A percentile compares a stretch with the other conserved stretches of the same genome.
phyloP scores from a whole-genome alignment of 1,140 invertebrate genomes.

The Euwallacea fornicatus region DNA sequence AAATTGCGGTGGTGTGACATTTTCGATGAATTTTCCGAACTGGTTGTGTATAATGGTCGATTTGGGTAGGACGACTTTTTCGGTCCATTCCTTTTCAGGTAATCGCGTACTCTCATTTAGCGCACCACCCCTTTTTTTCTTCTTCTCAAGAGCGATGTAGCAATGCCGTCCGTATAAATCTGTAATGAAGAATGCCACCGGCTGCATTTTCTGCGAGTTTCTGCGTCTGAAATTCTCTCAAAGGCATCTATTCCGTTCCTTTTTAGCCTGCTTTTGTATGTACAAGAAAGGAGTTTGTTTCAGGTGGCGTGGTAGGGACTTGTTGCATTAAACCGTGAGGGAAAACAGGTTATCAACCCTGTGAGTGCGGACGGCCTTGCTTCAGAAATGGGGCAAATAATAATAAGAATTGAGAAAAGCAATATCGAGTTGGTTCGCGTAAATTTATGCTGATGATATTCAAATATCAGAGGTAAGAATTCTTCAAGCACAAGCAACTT shows the following conservation, averaged over 20 bases:
- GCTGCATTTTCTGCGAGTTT: constrained; percentile 34
- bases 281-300: no score
- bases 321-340: no score
- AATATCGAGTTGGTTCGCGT: no score
- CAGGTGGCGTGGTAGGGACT: no score
- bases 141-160: constrained; percentile 18
- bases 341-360: no score
- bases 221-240: constrained; percentile 35
- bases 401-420: no score
- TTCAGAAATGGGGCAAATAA: no score
- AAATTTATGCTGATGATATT: no score
- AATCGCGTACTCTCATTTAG: constrained; percentile 12
- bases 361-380: no score
- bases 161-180: constrained; percentile 38
- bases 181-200: constrained; percentile 35
- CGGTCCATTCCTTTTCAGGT: constrained; percentile 14
- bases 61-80: constrained; percentile 2
- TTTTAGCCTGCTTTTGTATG: background rate
- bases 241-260: constrained; percentile 30
- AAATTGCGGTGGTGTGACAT: background rate
- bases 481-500: no score
- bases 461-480: no score
- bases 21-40: constrained; percentile 8
- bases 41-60: constrained; percentile 1
- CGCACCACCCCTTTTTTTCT: constrained; percentile 27